Conservation (phyloP, 2,113 vertebrate genomes). For the Corapipo altera region DNA sequence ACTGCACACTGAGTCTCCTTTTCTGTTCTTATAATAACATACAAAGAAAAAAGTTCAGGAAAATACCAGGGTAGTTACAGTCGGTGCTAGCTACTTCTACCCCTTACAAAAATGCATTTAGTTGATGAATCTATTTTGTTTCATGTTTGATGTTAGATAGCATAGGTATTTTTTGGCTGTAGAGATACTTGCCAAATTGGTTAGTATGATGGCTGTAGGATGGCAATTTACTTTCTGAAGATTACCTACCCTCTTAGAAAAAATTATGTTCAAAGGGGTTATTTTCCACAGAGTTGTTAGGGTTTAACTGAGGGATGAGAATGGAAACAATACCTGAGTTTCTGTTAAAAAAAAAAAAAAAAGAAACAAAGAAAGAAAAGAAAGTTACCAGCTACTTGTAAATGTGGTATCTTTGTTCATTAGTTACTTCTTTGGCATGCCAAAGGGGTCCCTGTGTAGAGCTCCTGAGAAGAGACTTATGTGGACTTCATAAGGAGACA, state of each 20-base stretch:
- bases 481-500: not conserved
- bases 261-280: not conserved
- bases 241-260: not conserved
- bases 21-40: not conserved
- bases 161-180: not conserved
- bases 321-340: not conserved
- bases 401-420: not conserved
- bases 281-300: not conserved
- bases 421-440: not conserved
- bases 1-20: not conserved
- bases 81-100: not conserved
- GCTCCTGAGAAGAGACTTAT: not conserved
- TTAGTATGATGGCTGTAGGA: not conserved
- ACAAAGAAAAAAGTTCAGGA: not conserved
- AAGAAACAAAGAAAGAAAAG: not conserved
- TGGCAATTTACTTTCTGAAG: not conserved
- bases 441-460: not conserved
- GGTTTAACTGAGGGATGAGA: not conserved
- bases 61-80: not conserved
- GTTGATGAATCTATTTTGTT: not conserved
- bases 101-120: not conserved
- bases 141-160: not conserved
- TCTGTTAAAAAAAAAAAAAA: not conserved
- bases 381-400: not conserved
- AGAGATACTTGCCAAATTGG: not conserved